Conservation (phyloP, 2,888 invertebrate species). For the Mythimna vitellina region DNA sequence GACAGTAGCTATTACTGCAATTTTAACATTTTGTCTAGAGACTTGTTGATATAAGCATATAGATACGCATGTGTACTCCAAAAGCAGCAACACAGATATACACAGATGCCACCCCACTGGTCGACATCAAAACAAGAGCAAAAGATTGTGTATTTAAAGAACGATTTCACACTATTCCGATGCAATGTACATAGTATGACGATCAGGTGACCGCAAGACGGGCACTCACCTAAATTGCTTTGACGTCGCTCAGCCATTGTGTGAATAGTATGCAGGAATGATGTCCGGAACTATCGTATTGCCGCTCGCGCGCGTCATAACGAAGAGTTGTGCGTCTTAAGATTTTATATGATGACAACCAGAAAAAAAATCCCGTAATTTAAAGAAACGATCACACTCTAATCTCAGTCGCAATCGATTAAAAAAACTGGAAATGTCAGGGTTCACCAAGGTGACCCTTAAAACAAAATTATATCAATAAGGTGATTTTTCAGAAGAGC, state of each 20-base stretch:
- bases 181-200: constrained; percentile 13
- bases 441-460: no score
- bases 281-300: constrained; percentile 36
- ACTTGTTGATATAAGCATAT: neutral
- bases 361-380: no score
- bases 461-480: no score
- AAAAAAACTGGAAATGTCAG: no score
- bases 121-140: no score
- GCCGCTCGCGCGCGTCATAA: constrained; percentile 17
- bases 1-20: no score
- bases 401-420: no score
- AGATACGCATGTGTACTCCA: neutral
- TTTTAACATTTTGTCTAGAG: no score
- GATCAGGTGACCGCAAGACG: constrained; percentile 14
- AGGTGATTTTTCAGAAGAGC: no score
- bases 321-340: neutral
- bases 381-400: no score
- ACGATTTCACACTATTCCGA: neutral
- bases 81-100: no score
- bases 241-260: constrained; percentile 16
- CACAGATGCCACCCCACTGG: no score
- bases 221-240: constrained; percentile 44
- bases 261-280: constrained; percentile 23
- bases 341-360: neutral
- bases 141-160: neutral